Evolutionary conservation across 2,797 vertebrate genomes (phyloP).

Genomic region (Lacerta agilis): DNA sequence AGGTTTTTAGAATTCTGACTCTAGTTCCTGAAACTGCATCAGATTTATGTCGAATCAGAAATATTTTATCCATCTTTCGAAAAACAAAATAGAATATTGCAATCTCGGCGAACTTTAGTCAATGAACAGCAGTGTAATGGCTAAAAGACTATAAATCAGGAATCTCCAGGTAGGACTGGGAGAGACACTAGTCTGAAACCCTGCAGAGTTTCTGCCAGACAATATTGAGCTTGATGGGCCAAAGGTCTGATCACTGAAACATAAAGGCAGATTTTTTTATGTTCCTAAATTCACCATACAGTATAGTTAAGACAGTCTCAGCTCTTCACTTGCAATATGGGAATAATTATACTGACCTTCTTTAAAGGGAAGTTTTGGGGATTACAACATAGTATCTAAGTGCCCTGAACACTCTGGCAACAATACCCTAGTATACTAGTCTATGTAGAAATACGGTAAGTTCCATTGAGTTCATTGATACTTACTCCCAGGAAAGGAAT

Average conservation of each 20-base stretch:
- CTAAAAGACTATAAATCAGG: neutral
- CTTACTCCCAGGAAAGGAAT: neutral
- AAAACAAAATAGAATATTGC: neutral
- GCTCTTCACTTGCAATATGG: neutral
- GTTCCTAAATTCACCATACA: neutral
- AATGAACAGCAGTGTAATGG: neutral
- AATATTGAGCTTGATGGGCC: no score
- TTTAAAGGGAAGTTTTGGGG: neutral
- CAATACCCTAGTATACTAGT: neutral
- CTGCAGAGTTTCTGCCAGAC: no score
- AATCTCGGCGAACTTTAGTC: neutral
- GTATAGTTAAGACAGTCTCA: neutral
- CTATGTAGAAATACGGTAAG: neutral
- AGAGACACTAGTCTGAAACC: no score
- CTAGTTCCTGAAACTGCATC: neutral
- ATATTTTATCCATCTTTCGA: neutral
- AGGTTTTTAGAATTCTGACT: neutral
- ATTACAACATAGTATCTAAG: neutral
- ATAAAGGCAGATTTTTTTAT: no score
- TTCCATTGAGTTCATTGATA: neutral
- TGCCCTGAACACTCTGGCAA: neutral
- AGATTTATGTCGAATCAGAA: neutral
- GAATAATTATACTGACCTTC: neutral
- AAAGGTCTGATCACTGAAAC: no score
- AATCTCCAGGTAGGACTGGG: neutral